Evolutionary conservation across 2,888 invertebrate species (phyloP).

Genomic region (Cosmia trapezina): DNA sequence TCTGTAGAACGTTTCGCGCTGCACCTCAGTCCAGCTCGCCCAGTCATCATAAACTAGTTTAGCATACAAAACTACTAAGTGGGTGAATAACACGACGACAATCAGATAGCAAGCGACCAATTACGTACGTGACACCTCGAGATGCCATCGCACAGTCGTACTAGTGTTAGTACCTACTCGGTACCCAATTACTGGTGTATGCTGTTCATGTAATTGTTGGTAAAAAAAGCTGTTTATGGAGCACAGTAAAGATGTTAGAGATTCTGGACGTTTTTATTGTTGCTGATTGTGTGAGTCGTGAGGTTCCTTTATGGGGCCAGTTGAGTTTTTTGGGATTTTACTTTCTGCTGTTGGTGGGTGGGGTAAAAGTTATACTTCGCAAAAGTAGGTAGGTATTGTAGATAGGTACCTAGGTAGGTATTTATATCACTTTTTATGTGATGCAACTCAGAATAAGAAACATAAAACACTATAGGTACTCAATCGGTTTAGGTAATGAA

Average conservation of each 20-base stretch:
- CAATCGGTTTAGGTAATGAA: no score
- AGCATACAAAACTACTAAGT: constrained; percentile 84
- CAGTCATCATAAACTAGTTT: constrained; percentile 79
- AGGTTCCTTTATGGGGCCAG: neutral
- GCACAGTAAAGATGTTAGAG: constrained; percentile 62
- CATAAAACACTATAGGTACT: no score
- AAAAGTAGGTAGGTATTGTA: neutral
- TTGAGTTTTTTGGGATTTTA: constrained; percentile 8
- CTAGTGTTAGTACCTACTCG: constrained; percentile 78
- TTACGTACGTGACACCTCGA: constrained; percentile 89
- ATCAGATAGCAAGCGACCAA: constrained; percentile 84
- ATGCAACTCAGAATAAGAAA: neutral
- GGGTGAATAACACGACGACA: constrained; percentile 77
- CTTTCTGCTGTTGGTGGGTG: neutral
- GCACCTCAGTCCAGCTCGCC: constrained; percentile 70
- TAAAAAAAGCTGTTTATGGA: constrained; percentile 61
- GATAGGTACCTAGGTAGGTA: neutral
- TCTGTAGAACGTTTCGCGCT: constrained; percentile 74
- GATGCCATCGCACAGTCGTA: constrained; percentile 80
- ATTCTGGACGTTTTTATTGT: constrained; percentile 52
- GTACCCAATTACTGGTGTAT: constrained; percentile 81
- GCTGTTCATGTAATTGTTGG: constrained; percentile 67
- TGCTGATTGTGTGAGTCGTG: constrained; percentile 41
- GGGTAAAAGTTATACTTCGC: neutral
- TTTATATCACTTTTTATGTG: neutral